Evolutionary conservation across 2,113 vertebrate species (phyloP), one percentile per base, ranked within the genome.

Genomic region (Lipophrys pholis): DNA sequence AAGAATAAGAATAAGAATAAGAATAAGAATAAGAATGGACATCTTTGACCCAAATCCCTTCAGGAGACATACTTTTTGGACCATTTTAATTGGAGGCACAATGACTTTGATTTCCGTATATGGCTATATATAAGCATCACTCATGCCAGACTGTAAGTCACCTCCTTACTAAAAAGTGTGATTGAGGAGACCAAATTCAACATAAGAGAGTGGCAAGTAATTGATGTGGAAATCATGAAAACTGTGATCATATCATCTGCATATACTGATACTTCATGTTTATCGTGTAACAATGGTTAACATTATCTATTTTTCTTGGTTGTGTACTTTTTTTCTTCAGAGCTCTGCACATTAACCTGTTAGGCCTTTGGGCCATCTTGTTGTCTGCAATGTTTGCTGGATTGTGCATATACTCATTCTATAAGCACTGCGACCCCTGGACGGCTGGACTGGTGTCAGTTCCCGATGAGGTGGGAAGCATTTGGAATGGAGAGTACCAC

Each of bases 61-160:
- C 83, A 95, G 94, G 82, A 94, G 96, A 67, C 95, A 98, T 73
- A 97, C 96, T 0, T 98, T 99, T 90, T 99, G 97, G 97, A 98
- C 96, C 0, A 89, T 98, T 63, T 7, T 93, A 41, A 68, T 98
- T 21, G 97, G 97, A 35, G 95, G 95, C 6, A 93, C 95, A 12
- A 96, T 97, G 81, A 93, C 95, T 0, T 98, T 96, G 96, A 89
- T 91, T 55, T 72, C 93, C 17, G 89, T 97, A 76, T 99, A 97
- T 0, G 96, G 93, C 97, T 40, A n/a, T 99, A 96, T 91, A 97
- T 95, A 92, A 96, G 14, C 83, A 88, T 95, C 82, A 91, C 92
- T 58, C 96, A 98, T 0, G 97, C 96, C 73, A 97, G 95, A 94
- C 3, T 96, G 97, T 98, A 91, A 96, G 96, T 84, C 14, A 11